A percentile compares a stretch with the other conserved stretches of the same genome.
phyloP scores from a whole-genome alignment of 2,113 vertebrate species.

The Candoia aspera region DNA sequence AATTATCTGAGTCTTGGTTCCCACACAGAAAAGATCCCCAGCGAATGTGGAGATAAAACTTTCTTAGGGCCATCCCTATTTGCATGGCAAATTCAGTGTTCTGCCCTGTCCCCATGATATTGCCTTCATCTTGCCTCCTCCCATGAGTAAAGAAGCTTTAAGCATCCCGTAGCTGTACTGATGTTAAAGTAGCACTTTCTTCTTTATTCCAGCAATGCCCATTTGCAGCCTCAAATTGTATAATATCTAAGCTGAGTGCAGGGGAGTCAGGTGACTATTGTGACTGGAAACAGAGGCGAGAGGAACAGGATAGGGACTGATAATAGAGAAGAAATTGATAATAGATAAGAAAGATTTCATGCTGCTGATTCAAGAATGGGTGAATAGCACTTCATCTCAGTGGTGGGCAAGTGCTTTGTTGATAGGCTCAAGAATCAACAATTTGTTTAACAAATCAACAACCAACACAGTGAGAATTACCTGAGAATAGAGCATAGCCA shows the following conservation, averaged over 20 bases:
- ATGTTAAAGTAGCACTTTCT: background rate
- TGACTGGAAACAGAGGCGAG: background rate
- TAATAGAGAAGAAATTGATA: background rate
- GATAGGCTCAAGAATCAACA: background rate
- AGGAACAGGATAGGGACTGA: background rate
- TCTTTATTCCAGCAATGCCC: background rate
- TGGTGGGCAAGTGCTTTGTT: background rate
- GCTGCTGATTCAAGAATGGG: background rate
- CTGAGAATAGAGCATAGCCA: background rate
- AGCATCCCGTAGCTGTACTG: background rate
- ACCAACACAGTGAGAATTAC: background rate
- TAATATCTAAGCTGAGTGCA: background rate
- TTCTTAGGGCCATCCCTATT: background rate
- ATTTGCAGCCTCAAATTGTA: background rate
- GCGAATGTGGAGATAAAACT: background rate
- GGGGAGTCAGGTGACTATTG: background rate
- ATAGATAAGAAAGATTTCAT: background rate
- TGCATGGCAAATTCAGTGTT: background rate
- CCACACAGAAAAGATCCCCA: conserved; percentile 1
- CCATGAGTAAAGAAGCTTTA: background rate
- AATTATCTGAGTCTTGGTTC: background rate
- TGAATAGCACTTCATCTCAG: background rate
- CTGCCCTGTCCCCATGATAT: background rate
- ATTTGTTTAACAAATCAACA: background rate
- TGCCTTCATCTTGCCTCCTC: background rate